Evolutionary conservation across 2,888 invertebrate species (phyloP).

Genomic region (Alcis repandata): DNA sequence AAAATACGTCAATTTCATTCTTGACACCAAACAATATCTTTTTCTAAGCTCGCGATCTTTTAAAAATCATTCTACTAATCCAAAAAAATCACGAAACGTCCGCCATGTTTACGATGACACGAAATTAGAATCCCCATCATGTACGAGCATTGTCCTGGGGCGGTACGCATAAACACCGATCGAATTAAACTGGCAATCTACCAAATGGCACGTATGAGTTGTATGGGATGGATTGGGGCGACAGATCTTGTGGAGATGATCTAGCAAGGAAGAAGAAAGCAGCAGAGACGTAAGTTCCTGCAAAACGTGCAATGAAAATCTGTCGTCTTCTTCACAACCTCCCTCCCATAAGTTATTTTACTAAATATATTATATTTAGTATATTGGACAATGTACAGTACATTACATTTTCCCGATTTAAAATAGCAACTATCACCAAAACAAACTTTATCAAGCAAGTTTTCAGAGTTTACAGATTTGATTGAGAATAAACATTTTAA

Average conservation of each 20-base stretch:
- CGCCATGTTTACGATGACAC: slow-evolving; percentile 67
- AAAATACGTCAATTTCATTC: background rate
- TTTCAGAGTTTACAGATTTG: too few species aligned
- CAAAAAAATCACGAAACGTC: slow-evolving; percentile 31
- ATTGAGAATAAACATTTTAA: too few species aligned
- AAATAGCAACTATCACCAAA: too few species aligned
- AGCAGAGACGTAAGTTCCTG: background rate
- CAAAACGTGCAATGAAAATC: background rate
- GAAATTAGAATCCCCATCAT: slow-evolving; percentile 70
- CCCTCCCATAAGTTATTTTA: too few species aligned
- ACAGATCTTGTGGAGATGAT: slow-evolving; percentile 50
- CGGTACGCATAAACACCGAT: slow-evolving; percentile 65
- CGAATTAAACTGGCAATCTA: slow-evolving; percentile 67
- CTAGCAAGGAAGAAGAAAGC: background rate
- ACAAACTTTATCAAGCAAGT: too few species aligned
- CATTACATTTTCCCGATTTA: too few species aligned
- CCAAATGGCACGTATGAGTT: slow-evolving; percentile 51
- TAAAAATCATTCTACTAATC: slow-evolving; percentile 30
- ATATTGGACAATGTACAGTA: too few species aligned
- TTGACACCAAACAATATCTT: background rate
- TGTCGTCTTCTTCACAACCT: too few species aligned
- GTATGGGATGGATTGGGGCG: slow-evolving; percentile 54
- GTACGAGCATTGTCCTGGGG: slow-evolving; percentile 66
- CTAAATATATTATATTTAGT: too few species aligned
- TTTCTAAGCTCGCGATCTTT: too few species aligned